Base-by-base conservation (phyloP, 2,113 vertebrate genomes). In the Murina feae region DNA sequence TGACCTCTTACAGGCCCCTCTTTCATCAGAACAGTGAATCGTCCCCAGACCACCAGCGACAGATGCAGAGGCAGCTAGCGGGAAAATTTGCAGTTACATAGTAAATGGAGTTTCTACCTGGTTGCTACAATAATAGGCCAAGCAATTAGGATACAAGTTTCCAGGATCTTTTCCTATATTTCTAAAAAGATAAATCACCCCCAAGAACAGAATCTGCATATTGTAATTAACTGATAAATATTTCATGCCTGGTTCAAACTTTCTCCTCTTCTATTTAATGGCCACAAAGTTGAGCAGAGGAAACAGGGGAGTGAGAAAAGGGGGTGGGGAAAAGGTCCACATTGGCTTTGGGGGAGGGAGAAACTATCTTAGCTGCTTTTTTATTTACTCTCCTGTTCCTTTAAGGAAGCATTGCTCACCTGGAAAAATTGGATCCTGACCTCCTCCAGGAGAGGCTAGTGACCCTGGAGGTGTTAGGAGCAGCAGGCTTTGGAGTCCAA, bases 161-260 rank as follows among this genome's bases (percentile, higher is more conserved):
- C 86, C 12, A 66, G 28, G 92, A 28, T 92, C 53, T 97, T 97
- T 97, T 87, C 89, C 96, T 68, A 20, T 96, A 96, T 97, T 96
- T 91, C 96, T 90, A 93, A 97, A 95, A 96, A 98, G 97, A 97
- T 95, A 96, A 97, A 97, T 98, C 96, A 95, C 93, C 95, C 92
- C 93, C 37, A 78, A 85, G 82, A 89, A 95, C 60, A 93, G 17
- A 91, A 95, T 96, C 96, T 93, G 95, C 96, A 96, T 95, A 75
- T 97, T 92, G 92, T 97, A 90, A 96, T 88, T 89, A 94, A 96
- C 69, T 96, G 72, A 95, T 97, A 88, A 96, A 96, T 97, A 96
- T 97, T 98, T 97, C 89, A 94, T 82, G 25, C 17, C 76, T 11
- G 84, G 71, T 68, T 93, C 90, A 96, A 96, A 97, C 95, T 85